Conservation (phyloP, 2,888 invertebrate species). For the Lordiphosa andalusiaca region DNA sequence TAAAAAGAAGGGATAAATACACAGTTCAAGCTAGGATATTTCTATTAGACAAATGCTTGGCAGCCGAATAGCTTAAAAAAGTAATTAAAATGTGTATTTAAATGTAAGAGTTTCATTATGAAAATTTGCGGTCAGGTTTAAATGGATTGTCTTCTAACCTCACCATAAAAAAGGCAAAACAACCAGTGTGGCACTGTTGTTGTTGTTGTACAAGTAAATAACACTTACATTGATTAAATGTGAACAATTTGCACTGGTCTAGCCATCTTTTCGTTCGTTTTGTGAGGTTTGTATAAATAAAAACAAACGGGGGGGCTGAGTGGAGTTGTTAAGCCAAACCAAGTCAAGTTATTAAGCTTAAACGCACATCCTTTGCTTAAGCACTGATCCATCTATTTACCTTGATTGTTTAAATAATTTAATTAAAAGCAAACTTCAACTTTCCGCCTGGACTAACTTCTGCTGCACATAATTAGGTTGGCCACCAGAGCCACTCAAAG, state of each 20-base stretch:
- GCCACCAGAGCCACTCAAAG: no score
- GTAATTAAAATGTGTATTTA: no score
- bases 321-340: constrained; percentile 17
- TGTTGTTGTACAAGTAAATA: constrained; percentile 11
- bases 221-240: constrained; percentile 44
- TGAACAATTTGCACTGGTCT: constrained; percentile 30
- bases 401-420: no score
- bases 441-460: neutral
- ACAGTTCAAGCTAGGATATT: no score
- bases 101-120: constrained; percentile 1
- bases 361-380: no score
- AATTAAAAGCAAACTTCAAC: no score
- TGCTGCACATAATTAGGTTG: constrained; percentile 1
- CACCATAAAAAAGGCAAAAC: constrained; percentile 1
- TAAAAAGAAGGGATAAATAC: no score
- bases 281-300: neutral
- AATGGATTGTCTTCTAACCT: constrained; percentile 21
- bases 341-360: no score
- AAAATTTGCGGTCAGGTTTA: constrained; percentile 11
- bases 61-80: no score
- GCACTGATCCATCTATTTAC: no score
- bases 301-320: neutral
- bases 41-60: no score
- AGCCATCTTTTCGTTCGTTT: constrained; percentile 32
- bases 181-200: constrained; percentile 4